These are phyloP conservation scores for Camelus bactrianus DNA, from an alignment of 2,113 vertebrate genomes.

Conservation along the genomic window DNA sequence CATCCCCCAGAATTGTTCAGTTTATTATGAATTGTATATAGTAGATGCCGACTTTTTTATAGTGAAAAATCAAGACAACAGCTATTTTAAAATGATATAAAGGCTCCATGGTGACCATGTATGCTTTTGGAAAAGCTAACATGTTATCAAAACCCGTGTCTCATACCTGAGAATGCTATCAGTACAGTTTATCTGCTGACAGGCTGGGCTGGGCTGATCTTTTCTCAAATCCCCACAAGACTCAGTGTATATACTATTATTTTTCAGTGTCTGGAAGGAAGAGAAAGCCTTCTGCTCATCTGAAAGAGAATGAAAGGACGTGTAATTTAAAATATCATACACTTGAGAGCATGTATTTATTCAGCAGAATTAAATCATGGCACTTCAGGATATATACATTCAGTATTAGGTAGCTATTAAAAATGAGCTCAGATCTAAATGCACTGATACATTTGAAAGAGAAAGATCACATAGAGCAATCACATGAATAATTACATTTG, in stretches of 20 bases:
- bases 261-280: conserved; percentile 73
- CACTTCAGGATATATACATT: neutral
- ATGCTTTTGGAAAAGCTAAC: neutral
- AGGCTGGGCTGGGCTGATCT: conserved; percentile 88
- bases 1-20: neutral
- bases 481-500: neutral
- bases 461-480: neutral
- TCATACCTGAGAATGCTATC: conserved; percentile 93
- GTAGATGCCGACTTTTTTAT: neutral
- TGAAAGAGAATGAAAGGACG: conserved; percentile 66
- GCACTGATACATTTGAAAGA: neutral
- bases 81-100: neutral
- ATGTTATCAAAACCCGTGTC: neutral
- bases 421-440: neutral
- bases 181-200: conserved; percentile 95
- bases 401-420: neutral
- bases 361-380: neutral
- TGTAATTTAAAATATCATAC: neutral
- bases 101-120: neutral
- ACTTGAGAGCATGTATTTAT: neutral
- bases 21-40: neutral
- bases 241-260: conserved; percentile 52
- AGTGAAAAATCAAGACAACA: neutral
- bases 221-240: conserved; percentile 84
- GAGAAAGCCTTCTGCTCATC: conserved; percentile 72